These are phyloP conservation scores for Sitta carolinensis DNA, from an alignment of 2,797 vertebrate genomes.

Conservation along the genomic window DNA sequence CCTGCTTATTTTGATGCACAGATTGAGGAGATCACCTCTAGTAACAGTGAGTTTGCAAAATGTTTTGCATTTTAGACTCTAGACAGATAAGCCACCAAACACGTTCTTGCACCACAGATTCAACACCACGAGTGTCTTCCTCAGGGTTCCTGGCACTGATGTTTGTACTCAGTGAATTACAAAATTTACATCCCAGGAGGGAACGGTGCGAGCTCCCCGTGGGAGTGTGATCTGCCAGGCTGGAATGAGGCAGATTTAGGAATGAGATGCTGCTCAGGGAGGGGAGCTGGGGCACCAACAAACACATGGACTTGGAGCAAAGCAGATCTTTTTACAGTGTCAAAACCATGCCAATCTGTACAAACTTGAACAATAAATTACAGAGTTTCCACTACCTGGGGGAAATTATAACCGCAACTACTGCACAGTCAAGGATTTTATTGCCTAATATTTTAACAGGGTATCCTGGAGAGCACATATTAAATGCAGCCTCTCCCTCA, in stretches of 20 bases:
- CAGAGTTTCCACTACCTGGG: constrained; percentile 40
- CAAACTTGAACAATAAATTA: constrained; percentile 28
- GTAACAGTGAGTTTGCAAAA: neutral
- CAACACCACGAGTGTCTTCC: neutral
- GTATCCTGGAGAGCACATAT: constrained; percentile 34
- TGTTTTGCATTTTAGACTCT: neutral
- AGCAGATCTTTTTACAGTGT: neutral
- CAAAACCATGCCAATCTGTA: neutral
- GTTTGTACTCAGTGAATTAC: neutral
- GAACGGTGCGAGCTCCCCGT: neutral
- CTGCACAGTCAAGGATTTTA: constrained; percentile 47
- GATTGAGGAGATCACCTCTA: neutral
- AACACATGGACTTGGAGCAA: neutral
- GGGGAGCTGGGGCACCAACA: neutral
- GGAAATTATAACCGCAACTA: constrained; percentile 56
- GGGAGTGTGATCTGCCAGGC: neutral
- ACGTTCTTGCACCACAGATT: neutral
- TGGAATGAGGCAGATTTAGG: neutral
- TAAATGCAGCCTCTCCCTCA: constrained; percentile 38
- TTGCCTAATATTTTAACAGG: constrained; percentile 63
- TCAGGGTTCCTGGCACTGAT: neutral
- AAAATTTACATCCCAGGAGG: neutral
- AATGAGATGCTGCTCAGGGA: neutral
- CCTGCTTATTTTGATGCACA: neutral
- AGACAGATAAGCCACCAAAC: neutral